Evolutionary conservation across 1,140 invertebrate species (phyloP).

Genomic region (Choristoneura fumiferana): DNA sequence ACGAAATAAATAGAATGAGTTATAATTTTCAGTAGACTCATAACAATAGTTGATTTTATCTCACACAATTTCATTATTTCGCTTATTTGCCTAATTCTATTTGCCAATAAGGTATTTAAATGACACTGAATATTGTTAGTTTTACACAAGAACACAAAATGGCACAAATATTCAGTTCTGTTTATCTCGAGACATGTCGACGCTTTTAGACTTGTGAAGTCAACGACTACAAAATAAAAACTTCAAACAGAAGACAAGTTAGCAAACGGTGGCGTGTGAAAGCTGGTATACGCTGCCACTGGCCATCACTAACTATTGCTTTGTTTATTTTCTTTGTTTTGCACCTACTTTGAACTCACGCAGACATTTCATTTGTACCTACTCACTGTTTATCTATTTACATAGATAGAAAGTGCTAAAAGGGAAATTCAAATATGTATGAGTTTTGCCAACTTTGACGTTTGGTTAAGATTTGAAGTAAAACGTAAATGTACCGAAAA

Average conservation of each 20-base stretch:
- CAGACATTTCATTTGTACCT: conserved; percentile 13
- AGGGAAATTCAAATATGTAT: background rate
- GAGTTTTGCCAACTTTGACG: background rate
- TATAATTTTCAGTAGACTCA: too few species aligned
- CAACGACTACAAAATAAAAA: conserved; percentile 12
- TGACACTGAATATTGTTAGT: too few species aligned
- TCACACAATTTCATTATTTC: too few species aligned
- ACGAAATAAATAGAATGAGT: too few species aligned
- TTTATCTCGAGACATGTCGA: conserved; percentile 3
- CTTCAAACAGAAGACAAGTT: conserved; percentile 22
- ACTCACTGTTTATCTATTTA: conserved; percentile 3
- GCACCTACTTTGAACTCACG: conserved; percentile 12
- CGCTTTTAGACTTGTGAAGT: background rate
- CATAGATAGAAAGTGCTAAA: background rate
- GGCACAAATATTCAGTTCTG: background rate
- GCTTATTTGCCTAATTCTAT: too few species aligned
- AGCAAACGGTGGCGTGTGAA: conserved; percentile 35
- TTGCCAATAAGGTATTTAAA: too few species aligned
- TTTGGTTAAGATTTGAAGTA: too few species aligned
- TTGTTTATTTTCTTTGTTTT: conserved; percentile 25
- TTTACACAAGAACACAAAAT: too few species aligned
- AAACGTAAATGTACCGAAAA: too few species aligned
- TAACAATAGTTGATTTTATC: too few species aligned
- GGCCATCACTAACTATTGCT: conserved; percentile 34
- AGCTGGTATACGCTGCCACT: conserved; percentile 25